Evolutionary conservation across 2,113 vertebrate genomes (phyloP), one percentile per base, ranked within the genome.

Genomic region (Pygoscelis adeliae): DNA sequence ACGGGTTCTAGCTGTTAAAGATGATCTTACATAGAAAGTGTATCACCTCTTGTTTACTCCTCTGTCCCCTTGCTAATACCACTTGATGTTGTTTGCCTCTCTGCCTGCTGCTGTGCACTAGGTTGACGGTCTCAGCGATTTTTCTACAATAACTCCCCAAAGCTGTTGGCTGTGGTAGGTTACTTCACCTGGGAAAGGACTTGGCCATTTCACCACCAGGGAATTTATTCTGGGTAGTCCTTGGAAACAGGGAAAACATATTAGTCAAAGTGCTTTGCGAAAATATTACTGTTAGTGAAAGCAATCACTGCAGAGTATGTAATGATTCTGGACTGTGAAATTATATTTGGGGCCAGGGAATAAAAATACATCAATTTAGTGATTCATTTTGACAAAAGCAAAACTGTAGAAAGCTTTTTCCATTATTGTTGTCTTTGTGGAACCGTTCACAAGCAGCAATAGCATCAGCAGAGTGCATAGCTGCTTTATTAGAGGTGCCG

Each of bases 91-190:
- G 20, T 86, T 92, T 96, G 77, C 46, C 46, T 53, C 73, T 70
- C 77, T 72, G 70, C 29, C 42, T 46, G 67, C 70, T 92, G 59
- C 83, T 69, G 47, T 70, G 77, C 2, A 1, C 52, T 34, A 12
- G 14, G 84, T 59, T 95, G 89, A 58, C 90, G 70, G 40, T 88
- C 96, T 95, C 67, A 58, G 87, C 67, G 81, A 82, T 87, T 96
- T 96, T 97, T 82, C 85, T 94, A 29, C 67, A 63, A 5, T 65
- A 94, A 84, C 40, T 95, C 74, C 74, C 74, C 30, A 32, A 76
- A 92, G n/a, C 52, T 29, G 5, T 42, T 1, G 5, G 22, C 80
- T 95, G 21, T 72, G 59, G 56, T 69, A 81, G 56, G 70, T 56
- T 89, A 46, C 59, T 88, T 91, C 58, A 56, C 74, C 30, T 2